Evolutionary conservation across 2,797 vertebrate species (phyloP).

Genomic region (Gadopsis bispinosus): DNA sequence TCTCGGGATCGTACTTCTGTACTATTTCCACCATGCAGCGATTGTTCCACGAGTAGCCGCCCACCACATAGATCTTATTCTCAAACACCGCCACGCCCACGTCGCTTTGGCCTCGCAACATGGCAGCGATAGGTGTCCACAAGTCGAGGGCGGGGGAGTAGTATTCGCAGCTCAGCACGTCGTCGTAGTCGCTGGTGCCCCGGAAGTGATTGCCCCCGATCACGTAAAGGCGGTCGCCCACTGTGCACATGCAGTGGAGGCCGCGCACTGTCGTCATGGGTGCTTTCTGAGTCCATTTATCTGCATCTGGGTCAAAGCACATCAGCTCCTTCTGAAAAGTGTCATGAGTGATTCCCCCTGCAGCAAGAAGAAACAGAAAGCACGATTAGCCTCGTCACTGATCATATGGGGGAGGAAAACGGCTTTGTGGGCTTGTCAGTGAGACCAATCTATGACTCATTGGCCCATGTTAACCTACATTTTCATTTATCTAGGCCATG

Average conservation of each 20-base stretch:
- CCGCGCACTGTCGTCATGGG: constrained; percentile 97
- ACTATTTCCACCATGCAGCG: constrained; percentile 99
- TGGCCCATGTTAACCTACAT: constrained; percentile 25
- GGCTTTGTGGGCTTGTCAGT: constrained; percentile 39
- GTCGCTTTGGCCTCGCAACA: constrained; percentile 97
- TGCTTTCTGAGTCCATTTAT: constrained; percentile 98
- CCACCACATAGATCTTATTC: constrained; percentile 98
- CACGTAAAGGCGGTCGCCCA: constrained; percentile 96
- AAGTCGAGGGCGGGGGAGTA: constrained; percentile 96
- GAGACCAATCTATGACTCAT: constrained; percentile 41
- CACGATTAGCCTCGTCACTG: constrained; percentile 29
- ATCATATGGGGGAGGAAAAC: constrained; percentile 37
- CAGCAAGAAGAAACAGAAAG: constrained; percentile 27
- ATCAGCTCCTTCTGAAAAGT: constrained; percentile 99
- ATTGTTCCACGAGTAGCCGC: constrained; percentile 99
- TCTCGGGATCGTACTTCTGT: constrained; percentile 98
- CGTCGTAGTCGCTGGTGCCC: constrained; percentile 98
- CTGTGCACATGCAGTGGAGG: constrained; percentile 99
- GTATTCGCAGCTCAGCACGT: constrained; percentile 98
- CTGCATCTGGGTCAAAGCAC: constrained; percentile 98
- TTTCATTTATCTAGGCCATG: constrained; percentile 32
- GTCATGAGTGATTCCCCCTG: constrained; percentile 98
- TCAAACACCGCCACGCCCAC: constrained; percentile 98
- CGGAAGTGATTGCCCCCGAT: constrained; percentile 98
- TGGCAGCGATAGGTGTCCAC: constrained; percentile 97